Evolutionary conservation across 2,113 vertebrate genomes (phyloP), one percentile per base, ranked within the genome.

Genomic region (Rhipidura dahli): DNA sequence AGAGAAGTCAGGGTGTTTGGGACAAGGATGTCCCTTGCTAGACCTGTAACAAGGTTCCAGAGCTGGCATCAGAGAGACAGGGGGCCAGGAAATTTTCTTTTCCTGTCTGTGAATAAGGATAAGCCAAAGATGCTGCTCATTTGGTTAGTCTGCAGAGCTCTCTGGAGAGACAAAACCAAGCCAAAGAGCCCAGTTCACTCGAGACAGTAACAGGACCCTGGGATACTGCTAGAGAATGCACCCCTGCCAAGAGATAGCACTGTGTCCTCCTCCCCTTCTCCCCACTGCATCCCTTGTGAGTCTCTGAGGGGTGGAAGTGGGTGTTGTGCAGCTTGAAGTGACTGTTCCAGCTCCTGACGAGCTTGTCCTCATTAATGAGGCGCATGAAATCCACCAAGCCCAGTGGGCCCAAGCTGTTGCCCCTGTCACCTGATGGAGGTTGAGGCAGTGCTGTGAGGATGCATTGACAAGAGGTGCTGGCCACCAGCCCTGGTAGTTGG

Each of bases 391-490:
- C 78, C 89, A 69, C 51, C 1, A 6, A 68, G 65, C 88, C 72
- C 92, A 35, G 18, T 47, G 77, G 83, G 53, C 73, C 90, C 51
- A 8, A 60, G 75, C 68, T 90, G 76, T 65, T 86, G 79, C 56
- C 69, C 77, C 68, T 42, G 39, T 88, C 90, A 83, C 56, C 65
- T 0, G 0, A 44, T 3, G 1, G 11, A 92, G 71, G 77, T 70
- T 3, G 1, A 84, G 66, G 70, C 20, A 7, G 49, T 83, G 63
- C 63, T 57, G 63, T 3, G 5, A 45, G 78, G 83, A 65, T 81
- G 69, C 44, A 4, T 42, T 87, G 77, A 87, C 76, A 83, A 79
- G 92, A 96, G 84, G 63, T 51, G 80, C 65, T 93, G 92, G 94
- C 88, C 82, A 83, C 64, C 30, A 5, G 93, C 77, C 86, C 75